Base-by-base conservation (phyloP, 2,113 vertebrate species). In the Otis tarda region DNA sequence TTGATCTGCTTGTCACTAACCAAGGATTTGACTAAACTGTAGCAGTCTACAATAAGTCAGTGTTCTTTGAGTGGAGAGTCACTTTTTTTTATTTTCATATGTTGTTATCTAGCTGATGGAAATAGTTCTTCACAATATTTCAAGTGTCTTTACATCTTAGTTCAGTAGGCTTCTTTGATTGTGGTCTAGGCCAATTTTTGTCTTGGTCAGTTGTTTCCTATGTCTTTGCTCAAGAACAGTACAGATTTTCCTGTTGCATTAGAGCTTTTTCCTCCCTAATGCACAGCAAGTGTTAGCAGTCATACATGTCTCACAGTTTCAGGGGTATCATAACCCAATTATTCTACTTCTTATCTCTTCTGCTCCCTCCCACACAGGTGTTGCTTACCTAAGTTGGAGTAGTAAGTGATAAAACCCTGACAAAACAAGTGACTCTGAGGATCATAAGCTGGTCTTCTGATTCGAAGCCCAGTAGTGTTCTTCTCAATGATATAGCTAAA, bases 1-100 rank as follows among this genome's bases (percentile, higher is more conserved):
- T 93, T 93, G 87, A 87, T 94, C 68, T 97, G 33, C 41, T 18
- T 90, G 96, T 97, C 93, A 94, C 95, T 90, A 94, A 95, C 84
- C 3, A 5, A 30, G 60, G 68, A 39, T 79, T 65, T 89, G 65
- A 93, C 59, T 94, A 68, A 92, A 82, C 60, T 53, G 67, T 87
- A 55, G 84, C 56, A 65, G 87, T 83, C 67, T 71, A 53, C 64
- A 93, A 45, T 61, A 61, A 95, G 64, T 70, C 76, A 71, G 68
- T 88, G 79, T 88, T 94, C 79, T 86, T 65, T 63, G 45, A 77
- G 45, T 1, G 10, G 21, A n/a, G 19, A 35, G 18, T 79, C 33
- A 24, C 45, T 2, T 73, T 83, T 90, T 91, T 83, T 57, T 52
- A 25, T 57, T 85, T 85, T 69, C n/a, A 10, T 69, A 18, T 93